phyloP scores from a whole-genome alignment of 2,113 vertebrate species.

The Halichoerus grypus region DNA sequence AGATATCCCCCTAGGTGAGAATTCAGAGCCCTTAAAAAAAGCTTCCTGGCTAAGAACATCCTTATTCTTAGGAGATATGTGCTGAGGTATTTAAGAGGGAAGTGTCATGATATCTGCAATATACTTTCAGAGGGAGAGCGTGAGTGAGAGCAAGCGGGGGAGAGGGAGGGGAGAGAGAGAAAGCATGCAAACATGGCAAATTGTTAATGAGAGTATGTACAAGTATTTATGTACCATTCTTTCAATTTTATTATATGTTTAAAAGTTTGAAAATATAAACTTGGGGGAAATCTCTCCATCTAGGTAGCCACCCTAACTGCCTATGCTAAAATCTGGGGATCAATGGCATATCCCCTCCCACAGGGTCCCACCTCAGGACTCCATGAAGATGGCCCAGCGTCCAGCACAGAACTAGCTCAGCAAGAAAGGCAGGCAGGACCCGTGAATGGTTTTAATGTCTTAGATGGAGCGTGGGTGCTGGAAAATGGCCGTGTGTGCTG shows the following conservation, averaged over 20 bases:
- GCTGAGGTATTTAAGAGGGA: neutral
- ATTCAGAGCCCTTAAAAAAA: constrained; percentile 26
- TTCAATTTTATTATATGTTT: neutral
- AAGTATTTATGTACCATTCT: constrained; percentile 15
- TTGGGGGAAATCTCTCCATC: neutral
- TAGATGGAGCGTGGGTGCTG: neutral
- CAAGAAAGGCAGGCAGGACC: neutral
- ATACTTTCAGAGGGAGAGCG: neutral
- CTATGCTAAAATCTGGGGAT: constrained; percentile 22
- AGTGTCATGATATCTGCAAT: neutral
- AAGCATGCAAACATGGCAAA: neutral
- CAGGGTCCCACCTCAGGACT: neutral
- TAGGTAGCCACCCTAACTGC: neutral
- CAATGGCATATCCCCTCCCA: neutral
- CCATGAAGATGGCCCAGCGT: neutral
- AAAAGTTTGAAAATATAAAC: constrained; percentile 55
- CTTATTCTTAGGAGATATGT: neutral
- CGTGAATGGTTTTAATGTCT: neutral
- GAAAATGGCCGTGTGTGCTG: neutral
- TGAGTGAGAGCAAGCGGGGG: neutral
- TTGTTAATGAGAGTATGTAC: neutral
- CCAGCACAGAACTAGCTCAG: neutral
- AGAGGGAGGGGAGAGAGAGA: neutral
- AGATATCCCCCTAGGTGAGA: constrained; percentile 9
- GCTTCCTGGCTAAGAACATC: neutral